Evolutionary conservation across 2,113 vertebrate species (phyloP).

Genomic region (Natator depressus): DNA sequence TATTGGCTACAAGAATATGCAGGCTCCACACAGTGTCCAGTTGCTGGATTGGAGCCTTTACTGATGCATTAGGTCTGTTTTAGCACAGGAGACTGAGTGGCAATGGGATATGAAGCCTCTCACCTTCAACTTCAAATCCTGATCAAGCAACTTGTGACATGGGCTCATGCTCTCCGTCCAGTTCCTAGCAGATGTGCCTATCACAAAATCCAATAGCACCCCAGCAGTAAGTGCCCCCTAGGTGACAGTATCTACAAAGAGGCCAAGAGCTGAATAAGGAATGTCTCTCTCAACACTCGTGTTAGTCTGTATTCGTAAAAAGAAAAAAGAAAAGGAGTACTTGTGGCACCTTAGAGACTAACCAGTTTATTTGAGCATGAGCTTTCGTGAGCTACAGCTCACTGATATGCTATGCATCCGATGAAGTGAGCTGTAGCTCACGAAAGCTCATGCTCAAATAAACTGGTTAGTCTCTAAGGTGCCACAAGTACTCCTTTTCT

Average conservation of each 20-base stretch:
- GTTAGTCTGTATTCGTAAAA: no score
- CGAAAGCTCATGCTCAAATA: no score
- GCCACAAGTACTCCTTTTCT: no score
- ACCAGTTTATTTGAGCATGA: no score
- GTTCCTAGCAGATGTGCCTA: neutral
- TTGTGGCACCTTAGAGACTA: no score
- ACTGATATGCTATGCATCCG: no score
- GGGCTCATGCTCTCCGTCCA: neutral
- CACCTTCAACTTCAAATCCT: neutral
- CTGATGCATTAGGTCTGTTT: neutral
- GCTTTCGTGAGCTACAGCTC: no score
- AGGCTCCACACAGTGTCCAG: neutral
- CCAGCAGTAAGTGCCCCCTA: neutral
- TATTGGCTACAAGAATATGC: fast-evolving
- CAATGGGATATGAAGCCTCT: neutral
- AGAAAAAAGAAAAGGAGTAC: no score
- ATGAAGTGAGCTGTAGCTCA: no score
- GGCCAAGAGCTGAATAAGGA: neutral
- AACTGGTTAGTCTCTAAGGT: no score
- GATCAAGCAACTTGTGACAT: neutral
- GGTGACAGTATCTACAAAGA: neutral
- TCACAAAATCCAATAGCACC: neutral
- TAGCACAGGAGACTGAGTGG: neutral
- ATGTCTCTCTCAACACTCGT: neutral
- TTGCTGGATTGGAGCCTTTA: neutral